Evolutionary conservation across 1,140 invertebrate species (phyloP), one percentile per base, ranked within the genome.

Genomic region (Cylas formicarius): DNA sequence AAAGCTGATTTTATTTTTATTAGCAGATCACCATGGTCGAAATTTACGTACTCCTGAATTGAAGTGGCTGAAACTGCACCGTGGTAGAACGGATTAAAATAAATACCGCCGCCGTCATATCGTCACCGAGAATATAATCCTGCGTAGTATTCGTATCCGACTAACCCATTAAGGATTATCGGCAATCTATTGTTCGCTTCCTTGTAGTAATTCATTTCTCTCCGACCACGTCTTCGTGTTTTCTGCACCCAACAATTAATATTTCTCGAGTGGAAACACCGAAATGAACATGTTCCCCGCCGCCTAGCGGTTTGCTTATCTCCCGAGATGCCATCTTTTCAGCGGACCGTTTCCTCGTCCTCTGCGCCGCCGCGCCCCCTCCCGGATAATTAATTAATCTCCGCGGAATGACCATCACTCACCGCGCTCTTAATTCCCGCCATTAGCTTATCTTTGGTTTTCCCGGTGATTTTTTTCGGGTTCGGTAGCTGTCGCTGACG

Each of bases 341-440:
- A 10, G 13, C 14, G 10, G n/a, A n/a, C n/a, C n/a, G n/a, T n/a
- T n/a, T n/a, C n/a, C n/a, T n/a, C n/a, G n/a, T n/a, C n/a, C n/a
- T n/a, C n/a, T n/a, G 33, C 10, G 10, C 27, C 42, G 31, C 19
- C 33, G 4, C 18, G 18, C 9, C 6, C 18, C 11, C 28, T 17
- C n/a, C 22, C 10, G 13, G 36, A 44, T 44, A 34, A 44, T 44
- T 44, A 44, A 44, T 44, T 34, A 44, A 44, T 44, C 42, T 35
- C 33, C 36, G 26, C 42, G 31, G 14, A 44, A 44, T 44, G 42
- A 35, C 31, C 42, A 44, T 44, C 42, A 35, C 32, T 44, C 33
- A 44, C 42, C 36, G 20, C 31, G 42, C 32, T 26, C 31, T 44
- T 44, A 44, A 44, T 44, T 44, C 36, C 35, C 42, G 36, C 36